Evolutionary conservation across 1,140 invertebrate species (phyloP).

Genomic region (Triops longicaudatus): DNA sequence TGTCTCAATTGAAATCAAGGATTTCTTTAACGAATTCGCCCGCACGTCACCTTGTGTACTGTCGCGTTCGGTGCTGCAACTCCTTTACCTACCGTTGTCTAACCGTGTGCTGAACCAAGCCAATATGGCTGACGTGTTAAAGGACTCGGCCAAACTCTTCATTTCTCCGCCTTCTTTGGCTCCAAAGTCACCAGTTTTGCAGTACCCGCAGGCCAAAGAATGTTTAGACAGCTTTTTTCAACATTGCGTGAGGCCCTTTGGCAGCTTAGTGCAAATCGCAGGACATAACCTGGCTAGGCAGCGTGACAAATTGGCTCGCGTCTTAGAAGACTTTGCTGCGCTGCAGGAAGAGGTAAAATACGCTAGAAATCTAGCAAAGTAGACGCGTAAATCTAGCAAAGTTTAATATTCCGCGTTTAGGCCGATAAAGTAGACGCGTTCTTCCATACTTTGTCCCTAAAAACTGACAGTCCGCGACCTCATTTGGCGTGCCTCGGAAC

Average conservation of each 20-base stretch:
- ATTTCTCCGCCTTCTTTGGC: slow-evolving; percentile 73
- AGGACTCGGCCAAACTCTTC: slow-evolving; percentile 74
- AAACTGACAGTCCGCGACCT: slow-evolving; percentile 55
- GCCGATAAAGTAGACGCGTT: slow-evolving; percentile 83
- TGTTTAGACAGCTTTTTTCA: slow-evolving; percentile 81
- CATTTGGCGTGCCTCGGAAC: slow-evolving; percentile 85
- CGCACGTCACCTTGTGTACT: slow-evolving; percentile 72
- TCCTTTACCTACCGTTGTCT: slow-evolving; percentile 57
- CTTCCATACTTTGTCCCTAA: slow-evolving; percentile 60
- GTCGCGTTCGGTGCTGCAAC: slow-evolving; percentile 83
- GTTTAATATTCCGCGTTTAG: slow-evolving; percentile 45
- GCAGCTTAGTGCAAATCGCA: slow-evolving; percentile 76
- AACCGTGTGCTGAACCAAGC: slow-evolving; percentile 43
- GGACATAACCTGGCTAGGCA: slow-evolving; percentile 92
- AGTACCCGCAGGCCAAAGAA: slow-evolving; percentile 55
- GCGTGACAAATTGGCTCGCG: slow-evolving; percentile 80
- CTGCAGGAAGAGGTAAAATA: slow-evolving; percentile 80
- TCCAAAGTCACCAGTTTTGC: slow-evolving; percentile 33
- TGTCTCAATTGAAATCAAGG: slow-evolving; percentile 50
- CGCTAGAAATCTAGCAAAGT: not conserved
- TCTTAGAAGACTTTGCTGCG: slow-evolving; percentile 79
- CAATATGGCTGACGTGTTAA: slow-evolving; percentile 66
- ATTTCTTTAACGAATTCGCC: slow-evolving; percentile 90
- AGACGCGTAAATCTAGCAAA: too few relatives aligned
- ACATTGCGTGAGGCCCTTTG: slow-evolving; percentile 79